Evolutionary conservation across 2,797 vertebrate species (phyloP).

Genomic region (Varecia variegata): DNA sequence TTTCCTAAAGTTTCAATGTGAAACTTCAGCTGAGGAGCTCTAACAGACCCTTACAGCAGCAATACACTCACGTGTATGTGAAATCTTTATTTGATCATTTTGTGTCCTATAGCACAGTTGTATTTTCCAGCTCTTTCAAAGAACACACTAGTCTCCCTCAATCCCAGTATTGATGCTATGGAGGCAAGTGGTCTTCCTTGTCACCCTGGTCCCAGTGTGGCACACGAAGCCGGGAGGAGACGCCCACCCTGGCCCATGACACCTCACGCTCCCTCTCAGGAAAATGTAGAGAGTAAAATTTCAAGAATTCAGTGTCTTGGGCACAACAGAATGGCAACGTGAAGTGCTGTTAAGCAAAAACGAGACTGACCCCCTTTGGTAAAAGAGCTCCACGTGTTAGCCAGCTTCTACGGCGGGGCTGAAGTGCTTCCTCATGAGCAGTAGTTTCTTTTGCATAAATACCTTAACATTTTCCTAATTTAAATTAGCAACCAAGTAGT

Average conservation of each 20-base stretch:
- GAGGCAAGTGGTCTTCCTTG: background rate
- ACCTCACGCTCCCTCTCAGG: background rate
- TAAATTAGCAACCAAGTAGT: background rate
- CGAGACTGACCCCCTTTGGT: background rate
- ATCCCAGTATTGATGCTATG: rapidly evolving
- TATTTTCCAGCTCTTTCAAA: background rate
- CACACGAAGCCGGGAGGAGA: background rate
- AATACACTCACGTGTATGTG: background rate
- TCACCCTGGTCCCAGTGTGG: background rate
- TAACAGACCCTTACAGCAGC: too few species aligned
- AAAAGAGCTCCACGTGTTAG: background rate
- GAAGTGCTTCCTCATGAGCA: background rate
- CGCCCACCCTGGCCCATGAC: too few species aligned
- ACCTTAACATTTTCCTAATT: background rate
- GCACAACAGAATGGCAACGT: background rate
- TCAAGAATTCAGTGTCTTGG: background rate
- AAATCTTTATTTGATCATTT: background rate
- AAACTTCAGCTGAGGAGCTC: background rate
- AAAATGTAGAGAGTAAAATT: background rate
- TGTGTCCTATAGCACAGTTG: background rate
- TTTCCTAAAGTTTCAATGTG: background rate
- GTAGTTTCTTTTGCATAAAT: background rate
- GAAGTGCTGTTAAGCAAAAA: background rate
- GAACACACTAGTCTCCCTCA: background rate
- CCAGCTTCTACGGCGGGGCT: too few species aligned